Base-by-base conservation (phyloP, 2,888 invertebrate genomes). In the Pycnomerus fuliginosus region DNA sequence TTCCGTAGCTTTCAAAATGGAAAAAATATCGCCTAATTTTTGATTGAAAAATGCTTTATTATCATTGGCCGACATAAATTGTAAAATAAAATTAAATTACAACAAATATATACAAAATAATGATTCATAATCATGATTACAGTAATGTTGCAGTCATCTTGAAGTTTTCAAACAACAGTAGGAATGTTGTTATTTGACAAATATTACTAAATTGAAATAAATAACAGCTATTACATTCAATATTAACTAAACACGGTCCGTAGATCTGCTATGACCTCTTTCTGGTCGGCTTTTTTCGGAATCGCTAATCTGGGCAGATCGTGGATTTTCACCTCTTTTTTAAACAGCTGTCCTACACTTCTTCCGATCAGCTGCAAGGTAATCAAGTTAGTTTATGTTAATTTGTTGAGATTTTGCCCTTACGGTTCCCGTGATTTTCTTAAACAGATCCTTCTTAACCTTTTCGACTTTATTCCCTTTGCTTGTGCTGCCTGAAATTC, bases 401-500 rank as follows among this genome's bases (percentile, higher is more conserved):
- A 20, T 20, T 20, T 31, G 29, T 13, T 13, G n/a, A 31, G 3
- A 31, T 30, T 22, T 10, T 34, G 4, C 14, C n/a, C 74, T 71
- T 70, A 87, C 87, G 73, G 84, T 83, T 47, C 84, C 82, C 4
- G 91, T 90, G 56, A 90, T 83, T 72, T 91, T 92, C 74, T 87
- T 92, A 72, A 94, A 94, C 33, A 90, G 76, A 67, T 95, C 94
- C 57, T 91, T 90, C 69, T 91, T 93, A 58, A 86, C 86, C 68
- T 92, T 92, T 66, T 94, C 93, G 28, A 88, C 83, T 71, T 90
- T 87, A 65, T 85, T 82, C 36, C 87, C 87, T 60, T 84, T 85
- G 54, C 80, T 76, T 10, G 81, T 79, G 36, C 75, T 75, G 1
- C 76, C 76, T 16, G 80, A 74, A 67, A 92, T 83, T 66, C 89